Base-by-base conservation (phyloP, 2,888 invertebrate genomes). In the Ormyrus nitidulus region DNA sequence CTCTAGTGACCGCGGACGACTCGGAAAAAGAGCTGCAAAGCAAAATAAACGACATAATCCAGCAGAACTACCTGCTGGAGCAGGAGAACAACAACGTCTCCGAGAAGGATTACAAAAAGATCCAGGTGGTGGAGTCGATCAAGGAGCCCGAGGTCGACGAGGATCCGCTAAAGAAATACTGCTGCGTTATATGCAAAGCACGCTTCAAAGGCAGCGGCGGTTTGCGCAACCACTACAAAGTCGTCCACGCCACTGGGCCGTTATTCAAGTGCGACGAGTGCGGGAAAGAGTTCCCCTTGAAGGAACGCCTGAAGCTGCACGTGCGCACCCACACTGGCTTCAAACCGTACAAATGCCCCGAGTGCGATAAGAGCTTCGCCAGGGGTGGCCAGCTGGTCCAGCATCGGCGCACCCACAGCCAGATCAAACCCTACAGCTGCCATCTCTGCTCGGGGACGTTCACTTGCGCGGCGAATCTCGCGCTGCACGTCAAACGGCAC, bases 231-330 rank as follows among this genome's bases (percentile, higher is more conserved):
- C 90, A 90, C 71, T 90, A 89, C 83, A 90, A 90, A 66, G 89
- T 90, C 10, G 86, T 89, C 11, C 90, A 90, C 79, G 86, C 86
- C 3, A 83, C 85, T 0, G 90, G 90, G 0, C 90, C 90, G 11
- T 90, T 93, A 48, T 95, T 93, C 88, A 92, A 93, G 69, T 97
- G 97, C 88, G 91, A 94, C 85, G 93, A 94, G 83, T 97, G 97
- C 88, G 93, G 94, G 70, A 95, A 95, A 87, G 93, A 93, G 53
- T 97, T 96, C 88, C 93, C 95, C 0, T 91, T 95, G 11, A 95
- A 96, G 89, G 95, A 96, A 86, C 93, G 95, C 54, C 91, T 96
- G 75, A 92, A 94, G 83, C 90, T 95, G 72, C 97, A 97, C 89
- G 92, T 96, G 85, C 92, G 95, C 8, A 93, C 93, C 13, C 97